These are phyloP conservation scores for Syngnathus floridae DNA, from an alignment of 2,113 vertebrate genomes.

Conservation along the genomic window DNA sequence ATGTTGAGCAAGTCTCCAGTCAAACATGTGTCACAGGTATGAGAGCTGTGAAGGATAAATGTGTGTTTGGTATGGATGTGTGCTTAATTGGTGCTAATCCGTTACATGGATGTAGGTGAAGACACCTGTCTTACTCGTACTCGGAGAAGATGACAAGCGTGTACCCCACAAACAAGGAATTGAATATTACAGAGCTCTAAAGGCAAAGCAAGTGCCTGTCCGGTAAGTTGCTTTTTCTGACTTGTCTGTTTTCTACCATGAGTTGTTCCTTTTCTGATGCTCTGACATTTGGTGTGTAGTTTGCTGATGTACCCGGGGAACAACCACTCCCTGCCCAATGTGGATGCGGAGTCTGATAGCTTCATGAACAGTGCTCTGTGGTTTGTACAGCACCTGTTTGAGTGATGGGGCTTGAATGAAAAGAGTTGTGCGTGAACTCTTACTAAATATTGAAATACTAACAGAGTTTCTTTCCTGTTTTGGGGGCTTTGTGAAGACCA, in stretches of 20 bases:
- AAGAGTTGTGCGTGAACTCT: not conserved
- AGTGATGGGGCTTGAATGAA: constrained; percentile 33
- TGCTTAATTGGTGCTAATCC: not conserved
- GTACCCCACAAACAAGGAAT: constrained; percentile 87
- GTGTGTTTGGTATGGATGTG: no score
- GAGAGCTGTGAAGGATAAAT: no score
- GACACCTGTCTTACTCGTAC: constrained; percentile 79
- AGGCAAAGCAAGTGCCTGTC: constrained; percentile 74
- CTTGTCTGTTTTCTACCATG: not conserved
- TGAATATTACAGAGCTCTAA: constrained; percentile 89
- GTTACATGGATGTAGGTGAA: constrained; percentile 71
- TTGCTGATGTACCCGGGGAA: constrained; percentile 88
- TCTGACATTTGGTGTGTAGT: constrained; percentile 58
- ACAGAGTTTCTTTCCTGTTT: not conserved
- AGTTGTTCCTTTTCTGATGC: constrained; percentile 3
- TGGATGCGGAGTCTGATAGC: constrained; percentile 88
- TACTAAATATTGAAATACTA: not conserved
- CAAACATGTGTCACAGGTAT: constrained; percentile 72
- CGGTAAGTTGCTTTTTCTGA: constrained; percentile 71
- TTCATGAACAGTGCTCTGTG: constrained; percentile 89
- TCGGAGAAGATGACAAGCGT: constrained; percentile 86
- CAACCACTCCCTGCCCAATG: constrained; percentile 80
- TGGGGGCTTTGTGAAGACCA: not conserved
- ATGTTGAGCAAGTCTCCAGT: constrained; percentile 89
- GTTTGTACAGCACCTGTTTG: constrained; percentile 78